Evolutionary conservation across 92 coral and sea anemone species (phyloP).

Genomic region (Zoanthus gigantus): DNA sequence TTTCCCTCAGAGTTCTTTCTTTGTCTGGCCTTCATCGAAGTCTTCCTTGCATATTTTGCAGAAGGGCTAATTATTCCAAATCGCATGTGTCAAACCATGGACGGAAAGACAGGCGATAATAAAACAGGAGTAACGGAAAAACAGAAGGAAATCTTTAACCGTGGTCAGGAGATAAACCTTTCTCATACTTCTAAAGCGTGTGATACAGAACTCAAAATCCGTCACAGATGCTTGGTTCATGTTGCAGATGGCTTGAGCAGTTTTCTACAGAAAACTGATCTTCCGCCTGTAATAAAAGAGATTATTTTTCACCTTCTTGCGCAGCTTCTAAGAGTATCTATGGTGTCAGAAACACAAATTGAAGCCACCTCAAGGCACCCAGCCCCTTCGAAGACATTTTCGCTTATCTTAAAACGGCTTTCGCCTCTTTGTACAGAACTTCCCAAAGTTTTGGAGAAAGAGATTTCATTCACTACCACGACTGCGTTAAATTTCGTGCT

Average conservation of each 20-base stretch:
- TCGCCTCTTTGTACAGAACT: slow-evolving; percentile 83
- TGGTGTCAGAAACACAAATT: slow-evolving; percentile 54
- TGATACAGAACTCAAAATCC: slow-evolving; percentile 5
- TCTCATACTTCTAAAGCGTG: slow-evolving; percentile 2
- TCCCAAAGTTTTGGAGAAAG: slow-evolving; percentile 89
- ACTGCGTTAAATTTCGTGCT: slow-evolving; percentile 91
- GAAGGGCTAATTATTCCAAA: slow-evolving; percentile 18
- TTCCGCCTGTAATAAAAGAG: slow-evolving; percentile 80
- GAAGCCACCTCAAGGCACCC: slow-evolving; percentile 45
- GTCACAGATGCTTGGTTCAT: slow-evolving; percentile 50
- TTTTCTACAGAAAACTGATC: slow-evolving; percentile 65
- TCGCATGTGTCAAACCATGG: not conserved
- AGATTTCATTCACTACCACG: slow-evolving; percentile 83
- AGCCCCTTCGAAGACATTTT: slow-evolving; percentile 55
- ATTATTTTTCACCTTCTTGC: slow-evolving; percentile 83
- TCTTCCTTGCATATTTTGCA: slow-evolving; percentile 56
- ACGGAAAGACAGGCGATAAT: not conserved
- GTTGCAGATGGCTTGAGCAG: slow-evolving; percentile 65
- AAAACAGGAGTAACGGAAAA: not conserved
- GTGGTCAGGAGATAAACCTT: not conserved
- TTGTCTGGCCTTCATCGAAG: slow-evolving; percentile 81
- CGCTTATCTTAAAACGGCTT: slow-evolving; percentile 69
- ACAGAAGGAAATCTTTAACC: not conserved
- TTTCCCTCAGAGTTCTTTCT: slow-evolving; percentile 75
- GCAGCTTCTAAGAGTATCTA: slow-evolving; percentile 77